phyloP scores from a whole-genome alignment of 2,888 invertebrate genomes.

The Netelia inedita region DNA sequence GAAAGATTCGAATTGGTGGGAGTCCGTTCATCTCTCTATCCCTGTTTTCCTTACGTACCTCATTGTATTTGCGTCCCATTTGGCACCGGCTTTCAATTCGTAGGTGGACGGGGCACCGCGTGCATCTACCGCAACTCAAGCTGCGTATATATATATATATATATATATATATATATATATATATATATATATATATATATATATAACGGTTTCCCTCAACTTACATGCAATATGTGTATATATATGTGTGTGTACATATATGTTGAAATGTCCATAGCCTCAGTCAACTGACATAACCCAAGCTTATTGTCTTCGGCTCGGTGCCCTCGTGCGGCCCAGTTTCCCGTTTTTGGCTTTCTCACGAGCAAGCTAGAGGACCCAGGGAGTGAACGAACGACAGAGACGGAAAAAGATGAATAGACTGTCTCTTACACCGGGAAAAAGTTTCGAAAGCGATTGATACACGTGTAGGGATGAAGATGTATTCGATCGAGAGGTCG shows the following conservation, averaged over 20 bases:
- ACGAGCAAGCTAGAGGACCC: constrained; percentile 47
- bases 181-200: constrained; percentile 22
- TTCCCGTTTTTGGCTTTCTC: constrained; percentile 72
- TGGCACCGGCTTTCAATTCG: constrained; percentile 81
- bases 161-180: constrained; percentile 14
- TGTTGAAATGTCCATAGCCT: constrained; percentile 24
- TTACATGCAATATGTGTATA: neutral
- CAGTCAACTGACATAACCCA: constrained; percentile 51
- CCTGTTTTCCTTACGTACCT: constrained; percentile 72
- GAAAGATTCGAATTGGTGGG: constrained; percentile 9
- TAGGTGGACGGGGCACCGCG: constrained; percentile 66
- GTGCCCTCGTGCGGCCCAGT: constrained; percentile 65
- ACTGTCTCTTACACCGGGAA: constrained; percentile 3
- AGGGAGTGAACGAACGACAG: constrained; percentile 34
- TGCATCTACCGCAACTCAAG: constrained; percentile 74
- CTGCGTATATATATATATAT: constrained; percentile 27
- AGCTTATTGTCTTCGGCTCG: constrained; percentile 78
- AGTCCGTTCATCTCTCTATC: constrained; percentile 65
- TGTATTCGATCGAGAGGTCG: neutral
- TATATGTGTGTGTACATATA: neutral
- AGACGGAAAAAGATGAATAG: constrained; percentile 18
- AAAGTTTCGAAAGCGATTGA: neutral
- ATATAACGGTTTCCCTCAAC: constrained; percentile 6
- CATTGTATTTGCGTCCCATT: constrained; percentile 81
- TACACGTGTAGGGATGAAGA: neutral